Evolutionary conservation across 2,888 invertebrate genomes (phyloP).

Genomic region (Octodonta nipae): DNA sequence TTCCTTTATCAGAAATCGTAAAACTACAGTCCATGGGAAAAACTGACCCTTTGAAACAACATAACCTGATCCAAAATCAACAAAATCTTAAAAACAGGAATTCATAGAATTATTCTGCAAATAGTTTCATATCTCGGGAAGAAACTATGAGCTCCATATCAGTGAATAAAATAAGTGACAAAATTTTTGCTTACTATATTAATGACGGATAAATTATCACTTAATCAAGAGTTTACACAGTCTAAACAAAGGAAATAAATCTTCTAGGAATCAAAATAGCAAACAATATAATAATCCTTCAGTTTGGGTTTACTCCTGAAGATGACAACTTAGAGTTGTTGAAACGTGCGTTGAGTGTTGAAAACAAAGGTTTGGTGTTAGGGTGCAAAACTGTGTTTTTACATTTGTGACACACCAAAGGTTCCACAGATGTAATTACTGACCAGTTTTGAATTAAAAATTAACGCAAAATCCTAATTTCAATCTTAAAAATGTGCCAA

Average conservation of each 20-base stretch:
- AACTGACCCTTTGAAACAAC: constrained; percentile 9
- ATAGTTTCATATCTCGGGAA: constrained; percentile 5
- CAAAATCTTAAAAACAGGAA: constrained; percentile 9
- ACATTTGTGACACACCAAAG: too few relatives aligned
- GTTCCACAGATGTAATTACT: too few relatives aligned
- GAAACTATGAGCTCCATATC: constrained; percentile 6
- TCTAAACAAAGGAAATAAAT: constrained; percentile 6
- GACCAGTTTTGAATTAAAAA: too few relatives aligned
- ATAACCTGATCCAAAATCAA: constrained; percentile 7
- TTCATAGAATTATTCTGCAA: constrained; percentile 8
- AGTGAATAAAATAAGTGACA: constrained; percentile 7
- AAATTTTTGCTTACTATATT: constrained; percentile 11
- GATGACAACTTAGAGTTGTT: too few relatives aligned
- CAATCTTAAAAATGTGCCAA: constrained; percentile 4
- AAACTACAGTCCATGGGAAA: constrained; percentile 21
- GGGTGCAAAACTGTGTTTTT: too few relatives aligned
- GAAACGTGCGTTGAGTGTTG: too few relatives aligned
- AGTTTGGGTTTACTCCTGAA: too few relatives aligned
- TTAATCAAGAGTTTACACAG: constrained; percentile 9
- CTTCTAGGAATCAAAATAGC: too few relatives aligned
- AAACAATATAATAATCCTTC: too few relatives aligned
- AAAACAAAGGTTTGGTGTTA: too few relatives aligned
- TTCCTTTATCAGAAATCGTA: constrained; percentile 26
- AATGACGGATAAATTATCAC: constrained; percentile 7
- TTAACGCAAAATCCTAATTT: constrained; percentile 14